phyloP scores from a whole-genome alignment of 2,113 vertebrate genomes.

The Halcyon malimbica region DNA sequence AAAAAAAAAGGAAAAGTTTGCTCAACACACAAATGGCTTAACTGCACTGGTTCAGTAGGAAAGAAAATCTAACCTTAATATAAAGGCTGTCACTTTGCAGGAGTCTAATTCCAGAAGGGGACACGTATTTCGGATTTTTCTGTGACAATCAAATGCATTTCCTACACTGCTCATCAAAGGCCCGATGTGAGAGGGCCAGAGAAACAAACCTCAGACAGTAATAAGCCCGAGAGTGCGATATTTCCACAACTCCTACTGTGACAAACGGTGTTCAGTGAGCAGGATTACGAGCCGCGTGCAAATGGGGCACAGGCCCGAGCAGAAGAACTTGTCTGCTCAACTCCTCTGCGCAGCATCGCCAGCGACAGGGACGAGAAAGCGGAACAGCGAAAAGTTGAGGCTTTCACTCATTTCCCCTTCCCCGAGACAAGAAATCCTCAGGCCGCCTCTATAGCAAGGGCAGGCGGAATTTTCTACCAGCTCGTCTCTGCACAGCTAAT shows the following conservation, averaged over 20 bases:
- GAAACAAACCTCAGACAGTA: neutral
- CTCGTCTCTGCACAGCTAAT: neutral
- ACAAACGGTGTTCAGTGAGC: neutral
- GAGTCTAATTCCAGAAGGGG: neutral
- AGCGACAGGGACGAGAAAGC: neutral
- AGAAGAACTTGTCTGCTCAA: neutral
- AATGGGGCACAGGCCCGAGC: neutral
- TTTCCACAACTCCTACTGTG: neutral
- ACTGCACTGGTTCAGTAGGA: neutral
- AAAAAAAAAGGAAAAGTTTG: neutral
- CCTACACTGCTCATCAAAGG: neutral
- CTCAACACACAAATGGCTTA: neutral
- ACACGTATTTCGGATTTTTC: rapidly evolving
- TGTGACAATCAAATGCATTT: neutral
- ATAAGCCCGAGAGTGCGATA: neutral
- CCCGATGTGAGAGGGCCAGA: neutral
- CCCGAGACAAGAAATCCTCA: neutral
- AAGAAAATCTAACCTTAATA: neutral
- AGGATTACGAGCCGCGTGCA: neutral
- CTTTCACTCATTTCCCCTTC: neutral
- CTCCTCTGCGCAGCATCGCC: neutral
- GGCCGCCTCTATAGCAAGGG: neutral
- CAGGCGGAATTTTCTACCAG: neutral
- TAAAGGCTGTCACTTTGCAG: neutral
- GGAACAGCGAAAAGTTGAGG: neutral